Evolutionary conservation across 2,888 invertebrate species (phyloP).

Genomic region (Palloptera scutellata): DNA sequence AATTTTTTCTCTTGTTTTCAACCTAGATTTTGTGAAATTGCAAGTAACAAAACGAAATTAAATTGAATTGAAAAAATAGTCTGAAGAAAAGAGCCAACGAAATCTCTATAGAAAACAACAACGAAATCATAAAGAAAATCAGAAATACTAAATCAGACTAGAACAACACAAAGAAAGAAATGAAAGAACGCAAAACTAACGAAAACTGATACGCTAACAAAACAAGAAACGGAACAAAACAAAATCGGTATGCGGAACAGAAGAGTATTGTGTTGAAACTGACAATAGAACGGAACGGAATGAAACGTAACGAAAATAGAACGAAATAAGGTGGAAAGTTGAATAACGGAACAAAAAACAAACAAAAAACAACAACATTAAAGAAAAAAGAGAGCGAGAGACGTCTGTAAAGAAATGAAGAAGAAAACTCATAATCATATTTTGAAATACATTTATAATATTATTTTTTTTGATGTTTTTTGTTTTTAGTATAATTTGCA

Average conservation of each 20-base stretch:
- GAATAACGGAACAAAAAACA: constrained; percentile 24
- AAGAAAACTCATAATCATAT: constrained; percentile 60
- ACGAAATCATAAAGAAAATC: constrained; percentile 1
- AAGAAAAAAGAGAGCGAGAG: constrained; percentile 19
- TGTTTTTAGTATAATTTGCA: constrained; percentile 37
- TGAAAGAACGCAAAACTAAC: constrained; percentile 7
- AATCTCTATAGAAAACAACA: neutral
- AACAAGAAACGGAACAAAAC: neutral
- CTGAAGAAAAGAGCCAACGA: too few species aligned
- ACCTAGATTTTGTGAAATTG: too few species aligned
- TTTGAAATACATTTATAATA: constrained; percentile 62
- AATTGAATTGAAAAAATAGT: too few species aligned
- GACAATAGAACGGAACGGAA: constrained; percentile 22
- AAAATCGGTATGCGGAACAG: neutral
- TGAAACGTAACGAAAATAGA: constrained; percentile 22
- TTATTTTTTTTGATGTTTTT: constrained; percentile 47
- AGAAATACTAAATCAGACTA: neutral
- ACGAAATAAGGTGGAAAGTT: constrained; percentile 27
- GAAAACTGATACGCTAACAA: neutral
- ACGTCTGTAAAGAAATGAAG: constrained; percentile 49
- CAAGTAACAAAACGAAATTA: too few species aligned
- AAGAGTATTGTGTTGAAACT: constrained; percentile 6
- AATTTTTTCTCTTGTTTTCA: too few species aligned
- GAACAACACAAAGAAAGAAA: constrained; percentile 17
- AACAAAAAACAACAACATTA: constrained; percentile 14